phyloP scores from a whole-genome alignment of 64 coral and sea anemone genomes.

The Actinia equina region DNA sequence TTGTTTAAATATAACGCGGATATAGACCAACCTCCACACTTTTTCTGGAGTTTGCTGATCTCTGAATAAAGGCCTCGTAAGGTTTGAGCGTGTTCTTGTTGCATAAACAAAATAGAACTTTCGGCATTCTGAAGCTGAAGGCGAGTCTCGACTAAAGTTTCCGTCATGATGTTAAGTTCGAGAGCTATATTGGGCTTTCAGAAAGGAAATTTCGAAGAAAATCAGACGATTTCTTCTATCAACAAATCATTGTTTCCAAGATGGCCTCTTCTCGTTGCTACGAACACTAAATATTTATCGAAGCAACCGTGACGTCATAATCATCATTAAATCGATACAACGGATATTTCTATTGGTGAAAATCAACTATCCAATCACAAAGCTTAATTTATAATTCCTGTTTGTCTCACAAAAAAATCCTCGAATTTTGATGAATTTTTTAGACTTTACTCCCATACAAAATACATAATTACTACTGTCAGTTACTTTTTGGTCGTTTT shows the following conservation, averaged over 20 bases:
- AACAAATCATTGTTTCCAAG: conserved; percentile 62
- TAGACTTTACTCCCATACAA: neutral
- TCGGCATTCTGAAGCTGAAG: conserved; percentile 96
- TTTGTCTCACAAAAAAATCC: no score
- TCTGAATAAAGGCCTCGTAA: conserved; percentile 88
- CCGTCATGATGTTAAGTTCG: conserved; percentile 46
- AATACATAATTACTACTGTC: neutral
- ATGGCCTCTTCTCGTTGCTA: conserved; percentile 96
- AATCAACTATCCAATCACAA: neutral
- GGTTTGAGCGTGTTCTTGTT: conserved; percentile 97
- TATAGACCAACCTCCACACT: conserved; percentile 84
- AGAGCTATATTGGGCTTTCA: neutral
- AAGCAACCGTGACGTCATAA: conserved; percentile 64
- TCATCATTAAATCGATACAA: conserved; percentile 3
- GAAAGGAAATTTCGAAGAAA: neutral
- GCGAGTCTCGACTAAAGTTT: conserved; percentile 53
- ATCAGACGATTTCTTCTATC: neutral
- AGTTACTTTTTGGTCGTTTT: neutral
- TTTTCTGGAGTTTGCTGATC: conserved; percentile 99
- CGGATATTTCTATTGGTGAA: neutral
- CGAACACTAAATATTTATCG: conserved; percentile 86
- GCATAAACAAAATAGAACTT: conserved; percentile 98
- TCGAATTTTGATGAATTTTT: neutral
- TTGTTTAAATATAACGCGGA: neutral
- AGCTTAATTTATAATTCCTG: neutral